Conservation (phyloP, 1,140 invertebrate genomes). For the Sycophaga agraensis region DNA sequence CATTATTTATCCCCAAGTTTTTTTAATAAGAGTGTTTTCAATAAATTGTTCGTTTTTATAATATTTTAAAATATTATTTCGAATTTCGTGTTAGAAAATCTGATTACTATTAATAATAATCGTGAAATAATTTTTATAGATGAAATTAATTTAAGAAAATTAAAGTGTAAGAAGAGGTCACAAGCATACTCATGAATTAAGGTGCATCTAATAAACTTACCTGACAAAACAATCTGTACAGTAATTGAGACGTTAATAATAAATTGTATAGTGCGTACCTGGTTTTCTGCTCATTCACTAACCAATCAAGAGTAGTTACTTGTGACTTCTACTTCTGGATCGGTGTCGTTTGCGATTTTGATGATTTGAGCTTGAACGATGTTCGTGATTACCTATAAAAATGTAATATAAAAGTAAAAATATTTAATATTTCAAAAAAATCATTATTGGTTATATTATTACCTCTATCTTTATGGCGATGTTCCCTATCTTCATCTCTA, state of each 20-base stretch:
- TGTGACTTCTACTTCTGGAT: slow-evolving; percentile 57
- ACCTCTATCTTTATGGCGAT: slow-evolving; percentile 54
- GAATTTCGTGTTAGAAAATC: not conserved
- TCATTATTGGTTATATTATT: slow-evolving; percentile 8
- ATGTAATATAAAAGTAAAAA: not conserved
- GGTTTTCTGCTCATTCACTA: slow-evolving; percentile 58
- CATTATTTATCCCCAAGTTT: slow-evolving; percentile 2
- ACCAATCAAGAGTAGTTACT: slow-evolving; percentile 60
- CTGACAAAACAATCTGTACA: slow-evolving; percentile 56
- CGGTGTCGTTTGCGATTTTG: slow-evolving; percentile 54
- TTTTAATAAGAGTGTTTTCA: not conserved
- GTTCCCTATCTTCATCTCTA: slow-evolving; percentile 50
- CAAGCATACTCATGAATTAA: slow-evolving; percentile 51
- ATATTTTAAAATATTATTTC: slow-evolving; percentile 4
- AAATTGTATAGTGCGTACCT: slow-evolving; percentile 58
- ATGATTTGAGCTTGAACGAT: slow-evolving; percentile 48
- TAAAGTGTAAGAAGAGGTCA: slow-evolving; percentile 32
- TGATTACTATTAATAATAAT: not conserved
- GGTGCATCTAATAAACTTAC: slow-evolving; percentile 58
- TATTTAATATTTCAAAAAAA: not conserved
- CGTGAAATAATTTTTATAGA: slow-evolving; percentile 21
- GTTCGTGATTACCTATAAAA: slow-evolving; percentile 48
- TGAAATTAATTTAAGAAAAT: slow-evolving; percentile 32
- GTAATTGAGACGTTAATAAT: slow-evolving; percentile 58
- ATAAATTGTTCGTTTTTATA: not conserved